Evolutionary conservation across 1,140 invertebrate species (phyloP).

Genomic region (Drosophila kepulauana): DNA sequence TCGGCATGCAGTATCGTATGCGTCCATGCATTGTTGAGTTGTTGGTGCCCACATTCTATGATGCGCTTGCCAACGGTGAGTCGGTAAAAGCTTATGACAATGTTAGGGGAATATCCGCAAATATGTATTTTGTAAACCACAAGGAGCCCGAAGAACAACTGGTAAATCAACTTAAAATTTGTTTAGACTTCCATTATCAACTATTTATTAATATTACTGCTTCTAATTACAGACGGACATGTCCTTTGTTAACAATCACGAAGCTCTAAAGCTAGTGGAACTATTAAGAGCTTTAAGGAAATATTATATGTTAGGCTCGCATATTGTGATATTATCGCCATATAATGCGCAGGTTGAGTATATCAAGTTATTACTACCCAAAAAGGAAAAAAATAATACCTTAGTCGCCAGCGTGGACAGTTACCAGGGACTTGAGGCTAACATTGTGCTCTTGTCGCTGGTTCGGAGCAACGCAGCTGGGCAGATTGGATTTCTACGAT

Average conservation of each 20-base stretch:
- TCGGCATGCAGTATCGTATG: slow-evolving; percentile 89
- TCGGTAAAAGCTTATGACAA: slow-evolving; percentile 86
- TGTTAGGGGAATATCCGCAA: slow-evolving; percentile 86
- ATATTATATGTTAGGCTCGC: slow-evolving; percentile 49
- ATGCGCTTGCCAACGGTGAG: slow-evolving; percentile 86
- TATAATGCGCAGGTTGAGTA: slow-evolving; percentile 87
- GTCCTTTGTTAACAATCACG: slow-evolving; percentile 87
- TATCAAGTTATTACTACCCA: slow-evolving; percentile 29
- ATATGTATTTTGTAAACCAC: slow-evolving; percentile 89
- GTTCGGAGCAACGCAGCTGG: slow-evolving; percentile 90
- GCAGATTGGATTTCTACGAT: slow-evolving; percentile 92
- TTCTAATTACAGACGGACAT: slow-evolving; percentile 73
- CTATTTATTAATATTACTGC: not conserved
- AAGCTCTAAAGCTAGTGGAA: slow-evolving; percentile 87
- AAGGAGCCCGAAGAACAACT: slow-evolving; percentile 78
- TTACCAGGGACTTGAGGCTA: slow-evolving; percentile 94
- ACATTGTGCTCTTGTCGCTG: slow-evolving; percentile 93
- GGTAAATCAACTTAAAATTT: slow-evolving; percentile 37
- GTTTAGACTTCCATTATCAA: not conserved
- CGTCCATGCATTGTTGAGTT: slow-evolving; percentile 88
- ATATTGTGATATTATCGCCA: slow-evolving; percentile 89
- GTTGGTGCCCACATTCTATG: slow-evolving; percentile 88
- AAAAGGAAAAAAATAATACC: not conserved
- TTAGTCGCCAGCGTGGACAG: slow-evolving; percentile 91
- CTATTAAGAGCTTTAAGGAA: slow-evolving; percentile 84